These are phyloP conservation scores for Crossaster papposus DNA, from an alignment of 53 echinoderm and acorn worm genomes.

Conservation along the genomic window DNA sequence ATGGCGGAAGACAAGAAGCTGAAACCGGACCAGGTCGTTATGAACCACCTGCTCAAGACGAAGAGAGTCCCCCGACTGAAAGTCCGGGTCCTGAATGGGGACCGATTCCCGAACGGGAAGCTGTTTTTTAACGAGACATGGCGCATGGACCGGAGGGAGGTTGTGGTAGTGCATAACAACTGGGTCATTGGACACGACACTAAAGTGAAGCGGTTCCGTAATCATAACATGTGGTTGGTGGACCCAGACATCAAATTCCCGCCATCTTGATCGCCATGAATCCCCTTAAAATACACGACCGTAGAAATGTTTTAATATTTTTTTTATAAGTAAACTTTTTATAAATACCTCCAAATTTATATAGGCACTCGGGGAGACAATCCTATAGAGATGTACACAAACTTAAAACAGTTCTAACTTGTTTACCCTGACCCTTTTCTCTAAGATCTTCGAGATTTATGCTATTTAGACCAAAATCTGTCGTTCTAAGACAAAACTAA, in stretches of 20 bases:
- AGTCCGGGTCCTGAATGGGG: conserved; percentile 55
- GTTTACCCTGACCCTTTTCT: no score
- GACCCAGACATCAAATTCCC: not conserved
- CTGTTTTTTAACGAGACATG: conserved; percentile 65
- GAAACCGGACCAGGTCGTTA: conserved; percentile 72
- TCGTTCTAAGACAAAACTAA: no score
- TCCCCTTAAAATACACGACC: no score
- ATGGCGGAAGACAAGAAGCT: conserved; percentile 40
- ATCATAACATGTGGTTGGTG: conserved; percentile 22
- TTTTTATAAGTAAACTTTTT: no score
- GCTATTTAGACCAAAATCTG: no score
- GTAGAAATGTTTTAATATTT: no score
- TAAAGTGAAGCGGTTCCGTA: conserved; percentile 59
- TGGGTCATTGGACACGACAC: conserved; percentile 67
- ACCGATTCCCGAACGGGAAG: conserved; percentile 74
- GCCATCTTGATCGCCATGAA: not conserved
- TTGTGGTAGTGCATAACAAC: conserved; percentile 83
- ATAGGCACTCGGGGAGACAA: no score
- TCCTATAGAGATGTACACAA: no score
- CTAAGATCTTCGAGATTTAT: no score
- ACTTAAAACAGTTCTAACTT: no score
- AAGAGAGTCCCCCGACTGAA: conserved; percentile 27
- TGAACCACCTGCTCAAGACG: conserved; percentile 59
- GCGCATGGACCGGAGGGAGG: not conserved
- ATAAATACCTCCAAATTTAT: no score